Evolutionary conservation across 2,113 vertebrate species (phyloP), one percentile per base, ranked within the genome.

Genomic region (Oncorhynchus masou): DNA sequence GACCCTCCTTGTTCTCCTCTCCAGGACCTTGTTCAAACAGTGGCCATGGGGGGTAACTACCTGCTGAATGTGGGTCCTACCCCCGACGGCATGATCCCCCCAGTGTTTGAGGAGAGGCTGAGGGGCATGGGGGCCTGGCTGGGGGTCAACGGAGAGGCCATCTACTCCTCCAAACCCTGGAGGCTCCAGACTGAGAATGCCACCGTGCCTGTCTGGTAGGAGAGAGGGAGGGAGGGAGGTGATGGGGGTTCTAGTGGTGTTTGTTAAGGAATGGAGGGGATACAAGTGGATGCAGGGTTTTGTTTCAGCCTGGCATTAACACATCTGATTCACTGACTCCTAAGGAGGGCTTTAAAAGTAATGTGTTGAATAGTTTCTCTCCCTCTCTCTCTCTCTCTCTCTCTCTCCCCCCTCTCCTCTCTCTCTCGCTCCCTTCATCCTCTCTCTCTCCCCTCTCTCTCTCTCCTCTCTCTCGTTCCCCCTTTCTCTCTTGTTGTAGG

Each of bases 41-140:
- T 97, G 27, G 93, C 93, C 65, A 75, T 94, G 29, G 96, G 96
- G 76, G 96, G 96, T 77, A 96, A 97, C 90, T 97, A 96, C 74
- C 93, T 96, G 65, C 92, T 97, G 78, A 96, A 96, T 15, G 76
- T 96, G n/a, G 96, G 96, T 0, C 94, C 96, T 25, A 95, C 92
- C 1, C 90, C 95, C 68, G 96, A 96, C 20, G 96, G 96, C 1
- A 78, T 92, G 81, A 95, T 97, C 4, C 84, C 78, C 25, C 92
- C 92, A 34, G 87, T 95, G 77, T 97, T 97, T 83, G 93, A 97
- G 75, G 94, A 96, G 62, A 91, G 94, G 65, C 93, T 96, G 8
- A 85, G 92, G 62, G 89, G 90, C 1, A 73, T 97, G 1, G 96
- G 96, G 6, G 90, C 74, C 68, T 97, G 96, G 96, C 86, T 97